Percentiles rank a stretch among this genome's conserved stretches.
phyloP scores from a whole-genome alignment of 2,797 vertebrate genomes.

The Anomalospiza imberbis region DNA sequence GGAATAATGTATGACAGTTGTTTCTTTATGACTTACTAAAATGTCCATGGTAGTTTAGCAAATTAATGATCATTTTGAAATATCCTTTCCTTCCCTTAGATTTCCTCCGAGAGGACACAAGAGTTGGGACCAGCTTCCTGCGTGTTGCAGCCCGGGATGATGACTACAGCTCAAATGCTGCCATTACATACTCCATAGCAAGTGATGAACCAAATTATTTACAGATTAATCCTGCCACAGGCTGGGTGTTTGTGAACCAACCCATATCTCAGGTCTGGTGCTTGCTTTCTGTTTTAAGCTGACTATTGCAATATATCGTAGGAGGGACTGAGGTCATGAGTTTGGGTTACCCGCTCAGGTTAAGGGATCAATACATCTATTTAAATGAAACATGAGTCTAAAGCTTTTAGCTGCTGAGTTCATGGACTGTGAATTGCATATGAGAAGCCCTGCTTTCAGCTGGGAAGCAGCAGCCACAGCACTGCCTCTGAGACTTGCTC shows the following conservation, averaged over 20 bases:
- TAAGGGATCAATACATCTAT: background rate
- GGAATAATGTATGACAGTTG: background rate
- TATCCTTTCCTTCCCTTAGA: conserved; percentile 66
- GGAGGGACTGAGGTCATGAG: background rate
- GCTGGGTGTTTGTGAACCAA: conserved; percentile 89
- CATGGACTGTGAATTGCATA: background rate
- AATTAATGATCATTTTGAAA: background rate
- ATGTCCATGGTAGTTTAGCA: background rate
- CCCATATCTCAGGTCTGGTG: conserved; percentile 83
- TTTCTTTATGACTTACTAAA: background rate
- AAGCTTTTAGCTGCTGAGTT: background rate
- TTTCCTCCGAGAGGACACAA: conserved; percentile 87
- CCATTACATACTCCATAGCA: conserved; percentile 81
- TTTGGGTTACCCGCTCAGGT: background rate
- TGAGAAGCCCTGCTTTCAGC: background rate
- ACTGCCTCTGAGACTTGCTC: background rate
- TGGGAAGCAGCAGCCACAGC: background rate
- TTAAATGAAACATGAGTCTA: background rate
- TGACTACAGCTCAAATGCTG: conserved; percentile 85
- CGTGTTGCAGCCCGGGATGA: conserved; percentile 85
- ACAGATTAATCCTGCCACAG: conserved; percentile 83
- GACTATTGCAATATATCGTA: background rate
- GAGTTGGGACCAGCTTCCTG: conserved; percentile 87
- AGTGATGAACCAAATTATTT: conserved; percentile 83
- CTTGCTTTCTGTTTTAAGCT: background rate